These are phyloP conservation scores for Lutjanus argentimaculatus DNA, from an alignment of 2,797 vertebrate species.

Conservation along the genomic window DNA sequence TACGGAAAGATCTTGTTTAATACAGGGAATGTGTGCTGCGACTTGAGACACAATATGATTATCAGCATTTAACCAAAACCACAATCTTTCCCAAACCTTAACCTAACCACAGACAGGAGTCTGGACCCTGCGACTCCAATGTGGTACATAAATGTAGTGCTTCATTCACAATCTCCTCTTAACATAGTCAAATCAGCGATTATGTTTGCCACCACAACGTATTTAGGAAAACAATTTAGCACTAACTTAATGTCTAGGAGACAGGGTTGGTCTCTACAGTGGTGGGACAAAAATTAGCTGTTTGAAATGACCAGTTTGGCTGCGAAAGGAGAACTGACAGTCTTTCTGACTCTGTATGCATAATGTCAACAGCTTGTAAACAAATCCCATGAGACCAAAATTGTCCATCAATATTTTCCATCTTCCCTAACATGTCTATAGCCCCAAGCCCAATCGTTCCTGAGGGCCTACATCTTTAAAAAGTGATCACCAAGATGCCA, in stretches of 20 bases:
- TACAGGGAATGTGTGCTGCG: not conserved
- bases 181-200: not conserved
- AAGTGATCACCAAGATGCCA: not conserved
- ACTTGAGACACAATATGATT: not conserved
- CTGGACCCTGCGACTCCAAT: not conserved
- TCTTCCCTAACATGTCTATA: not conserved
- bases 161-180: not conserved
- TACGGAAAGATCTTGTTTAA: not conserved
- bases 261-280: not conserved
- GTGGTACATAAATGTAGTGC: not conserved
- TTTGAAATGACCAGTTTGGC: not conserved
- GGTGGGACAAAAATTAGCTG: not conserved
- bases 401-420: not conserved
- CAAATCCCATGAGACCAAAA: not conserved
- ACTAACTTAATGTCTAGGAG: not conserved
- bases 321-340: not conserved
- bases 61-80: constrained; percentile 1
- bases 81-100: not conserved
- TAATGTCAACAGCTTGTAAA: not conserved
- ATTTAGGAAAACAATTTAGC: not conserved
- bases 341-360: not conserved
- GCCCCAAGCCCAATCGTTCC: not conserved
- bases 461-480: not conserved
- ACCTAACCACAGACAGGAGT: not conserved
- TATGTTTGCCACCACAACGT: not conserved